These are phyloP conservation scores for Aurelia sp. DNA, from an alignment of 30 jellyfish, hydroid and myxozoan genomes.

Conservation along the genomic window DNA sequence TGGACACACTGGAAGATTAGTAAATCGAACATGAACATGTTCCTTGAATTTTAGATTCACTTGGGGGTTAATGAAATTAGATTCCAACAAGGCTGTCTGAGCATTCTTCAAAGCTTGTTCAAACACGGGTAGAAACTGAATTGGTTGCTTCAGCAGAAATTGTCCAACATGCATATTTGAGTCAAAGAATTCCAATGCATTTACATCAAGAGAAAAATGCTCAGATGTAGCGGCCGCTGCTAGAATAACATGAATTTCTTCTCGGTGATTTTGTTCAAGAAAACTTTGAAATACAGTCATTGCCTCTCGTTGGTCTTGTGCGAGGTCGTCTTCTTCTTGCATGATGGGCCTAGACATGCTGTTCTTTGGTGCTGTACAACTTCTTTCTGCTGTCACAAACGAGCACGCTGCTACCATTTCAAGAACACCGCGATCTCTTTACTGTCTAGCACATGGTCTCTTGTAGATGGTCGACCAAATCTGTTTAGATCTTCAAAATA, in stretches of 20 bases:
- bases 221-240: constrained; percentile 41
- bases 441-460: too few relatives aligned
- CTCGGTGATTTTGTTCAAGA: constrained; percentile 68
- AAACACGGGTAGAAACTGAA: constrained; percentile 71
- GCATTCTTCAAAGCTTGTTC: constrained; percentile 72
- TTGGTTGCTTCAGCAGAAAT: constrained; percentile 69
- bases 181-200: constrained; percentile 92
- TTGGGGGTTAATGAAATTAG: background rate
- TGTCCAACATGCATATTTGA: constrained; percentile 78
- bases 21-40: constrained; percentile 78
- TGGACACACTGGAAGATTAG: constrained; percentile 97
- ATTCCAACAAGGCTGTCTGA: constrained; percentile 19
- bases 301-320: constrained; percentile 67
- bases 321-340: constrained; percentile 35
- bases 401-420: too few relatives aligned
- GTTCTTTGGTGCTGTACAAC: too few relatives aligned
- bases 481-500: too few relatives aligned
- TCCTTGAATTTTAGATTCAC: constrained; percentile 32
- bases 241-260: constrained; percentile 62
- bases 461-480: too few relatives aligned
- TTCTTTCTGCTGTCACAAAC: too few relatives aligned
- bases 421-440: too few relatives aligned
- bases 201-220: constrained; percentile 79
- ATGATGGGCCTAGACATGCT: too few relatives aligned
- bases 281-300: constrained; percentile 56